Evolutionary conservation across 30 jellyfish, hydroid and myxozoan genomes (phyloP).

Genomic region (Nemopilema nomurai): DNA sequence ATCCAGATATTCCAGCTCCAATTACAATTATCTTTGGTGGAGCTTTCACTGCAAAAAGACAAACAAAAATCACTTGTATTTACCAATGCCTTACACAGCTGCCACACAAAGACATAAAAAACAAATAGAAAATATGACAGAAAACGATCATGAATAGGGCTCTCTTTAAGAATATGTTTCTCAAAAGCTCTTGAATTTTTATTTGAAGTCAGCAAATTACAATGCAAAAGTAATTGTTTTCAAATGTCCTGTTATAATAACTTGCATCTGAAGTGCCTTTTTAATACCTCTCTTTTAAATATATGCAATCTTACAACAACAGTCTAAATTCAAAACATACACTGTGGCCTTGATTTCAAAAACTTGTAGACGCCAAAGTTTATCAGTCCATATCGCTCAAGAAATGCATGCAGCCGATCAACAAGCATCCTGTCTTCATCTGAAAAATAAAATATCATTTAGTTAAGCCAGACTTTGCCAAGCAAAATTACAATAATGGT

Average conservation of each 20-base stretch:
- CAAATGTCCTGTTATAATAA: no score
- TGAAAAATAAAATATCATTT: neutral
- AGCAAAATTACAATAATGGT: no score
- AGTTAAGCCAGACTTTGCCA: no score
- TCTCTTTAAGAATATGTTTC: no score
- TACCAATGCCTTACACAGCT: neutral
- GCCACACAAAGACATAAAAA: no score
- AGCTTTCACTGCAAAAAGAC: conserved; percentile 59
- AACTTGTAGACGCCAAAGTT: conserved; percentile 90
- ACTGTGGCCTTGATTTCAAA: conserved; percentile 77
- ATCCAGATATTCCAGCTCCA: conserved; percentile 98
- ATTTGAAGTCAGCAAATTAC: no score
- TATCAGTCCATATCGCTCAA: conserved; percentile 94
- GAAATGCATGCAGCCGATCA: conserved; percentile 83
- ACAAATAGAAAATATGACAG: no score
- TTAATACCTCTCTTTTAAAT: neutral
- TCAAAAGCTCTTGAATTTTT: no score
- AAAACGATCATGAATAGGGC: no score
- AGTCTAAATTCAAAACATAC: conserved; percentile 33
- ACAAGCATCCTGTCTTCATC: conserved; percentile 54
- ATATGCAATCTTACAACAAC: neutral
- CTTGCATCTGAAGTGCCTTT: no score
- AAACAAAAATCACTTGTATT: neutral
- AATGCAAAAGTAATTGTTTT: no score
- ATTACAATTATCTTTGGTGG: conserved; percentile 91